Evolutionary conservation across 1,140 invertebrate species (phyloP).

Genomic region (Drosophila sechellia): DNA sequence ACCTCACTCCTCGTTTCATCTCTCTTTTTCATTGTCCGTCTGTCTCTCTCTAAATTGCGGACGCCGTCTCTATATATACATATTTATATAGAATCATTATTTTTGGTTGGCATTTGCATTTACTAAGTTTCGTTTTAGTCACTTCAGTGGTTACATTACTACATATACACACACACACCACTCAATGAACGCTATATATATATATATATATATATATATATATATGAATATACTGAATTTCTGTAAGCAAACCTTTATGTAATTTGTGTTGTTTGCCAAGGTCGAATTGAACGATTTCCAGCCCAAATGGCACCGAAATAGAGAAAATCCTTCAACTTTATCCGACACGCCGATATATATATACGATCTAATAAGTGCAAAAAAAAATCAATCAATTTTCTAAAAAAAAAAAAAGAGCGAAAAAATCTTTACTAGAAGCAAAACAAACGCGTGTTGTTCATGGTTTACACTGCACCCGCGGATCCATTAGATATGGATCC

Average conservation of each 20-base stretch:
- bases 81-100: conserved; percentile 10
- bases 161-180: conserved; percentile 1
- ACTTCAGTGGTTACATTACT: conserved; percentile 7
- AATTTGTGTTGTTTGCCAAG: conserved; percentile 31
- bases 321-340: conserved; percentile 6
- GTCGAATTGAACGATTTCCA: conserved; percentile 11
- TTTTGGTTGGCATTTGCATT: conserved; percentile 44
- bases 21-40: conserved; percentile 10
- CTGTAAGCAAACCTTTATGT: conserved; percentile 31
- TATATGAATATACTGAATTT: conserved; percentile 36
- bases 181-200: conserved; percentile 29
- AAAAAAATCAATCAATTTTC: conserved; percentile 36
- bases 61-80: conserved; percentile 13
- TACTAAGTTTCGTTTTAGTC: conserved; percentile 33
- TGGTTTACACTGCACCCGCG: conserved; percentile 10
- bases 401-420: neutral
- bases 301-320: conserved; percentile 7
- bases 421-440: conserved; percentile 3
- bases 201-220: conserved; percentile 38
- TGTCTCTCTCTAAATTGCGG: conserved; percentile 5
- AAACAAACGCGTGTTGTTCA: conserved; percentile 11
- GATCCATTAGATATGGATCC: neutral
- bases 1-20: conserved; percentile 22
- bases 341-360: conserved; percentile 2
- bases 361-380: conserved; percentile 2